Percentiles rank a stretch among this genome's conserved stretches.
Conservation (phyloP, 2,113 vertebrate species). For the Dunckerocampus dactyliophorus region DNA sequence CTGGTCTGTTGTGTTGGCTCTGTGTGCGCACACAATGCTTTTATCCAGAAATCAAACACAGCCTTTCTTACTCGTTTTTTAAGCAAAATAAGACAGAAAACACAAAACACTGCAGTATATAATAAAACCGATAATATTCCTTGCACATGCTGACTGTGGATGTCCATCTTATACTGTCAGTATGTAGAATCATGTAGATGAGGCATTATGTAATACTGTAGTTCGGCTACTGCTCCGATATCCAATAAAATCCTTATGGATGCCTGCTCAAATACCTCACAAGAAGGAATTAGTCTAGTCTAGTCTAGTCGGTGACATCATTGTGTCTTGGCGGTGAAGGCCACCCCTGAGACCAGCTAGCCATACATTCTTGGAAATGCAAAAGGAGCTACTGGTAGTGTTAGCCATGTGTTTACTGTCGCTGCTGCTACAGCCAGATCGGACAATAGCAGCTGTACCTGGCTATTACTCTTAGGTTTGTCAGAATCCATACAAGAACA, state of each 20-base stretch:
- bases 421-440: neutral
- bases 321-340: slow-evolving; percentile 8
- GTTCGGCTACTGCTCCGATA: no score
- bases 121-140: neutral
- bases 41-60: neutral
- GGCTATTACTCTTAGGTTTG: no score
- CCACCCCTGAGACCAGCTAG: neutral
- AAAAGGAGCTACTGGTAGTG: slow-evolving; percentile 7
- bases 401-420: slow-evolving; percentile 12
- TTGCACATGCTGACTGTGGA: no score
- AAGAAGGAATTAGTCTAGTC: slow-evolving; percentile 31
- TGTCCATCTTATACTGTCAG: no score
- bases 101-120: neutral
- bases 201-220: no score
- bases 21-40: neutral
- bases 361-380: slow-evolving; percentile 23
- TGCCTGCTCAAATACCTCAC: slow-evolving; percentile 17
- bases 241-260: neutral
- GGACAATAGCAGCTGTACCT: no score
- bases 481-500: no score
- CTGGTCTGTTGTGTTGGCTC: neutral
- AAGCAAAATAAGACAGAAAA: neutral
- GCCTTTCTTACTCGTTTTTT: neutral
- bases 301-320: slow-evolving; percentile 47
- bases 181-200: no score